These are phyloP conservation scores for Linepithema humile DNA, from an alignment of 1,140 invertebrate genomes.

Conservation along the genomic window DNA sequence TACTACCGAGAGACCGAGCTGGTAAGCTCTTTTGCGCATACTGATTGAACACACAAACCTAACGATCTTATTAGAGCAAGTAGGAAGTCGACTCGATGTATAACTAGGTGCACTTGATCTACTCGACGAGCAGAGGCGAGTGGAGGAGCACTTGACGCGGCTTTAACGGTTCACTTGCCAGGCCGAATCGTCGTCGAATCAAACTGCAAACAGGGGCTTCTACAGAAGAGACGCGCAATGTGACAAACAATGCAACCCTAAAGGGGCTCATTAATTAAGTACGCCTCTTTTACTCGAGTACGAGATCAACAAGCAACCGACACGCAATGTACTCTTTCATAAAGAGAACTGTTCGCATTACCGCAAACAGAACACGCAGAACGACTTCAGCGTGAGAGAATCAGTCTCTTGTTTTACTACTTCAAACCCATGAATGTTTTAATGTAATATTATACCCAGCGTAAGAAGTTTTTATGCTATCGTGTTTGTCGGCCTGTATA, in stretches of 20 bases:
- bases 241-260: slow-evolving; percentile 29
- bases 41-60: neutral
- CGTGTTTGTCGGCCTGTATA: neutral
- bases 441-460: neutral
- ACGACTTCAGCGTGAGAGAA: neutral
- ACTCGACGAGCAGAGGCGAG: neutral
- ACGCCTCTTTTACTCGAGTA: slow-evolving; percentile 48
- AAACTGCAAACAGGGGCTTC: slow-evolving; percentile 26
- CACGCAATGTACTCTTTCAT: neutral
- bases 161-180: slow-evolving; percentile 68
- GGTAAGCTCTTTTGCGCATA: neutral
- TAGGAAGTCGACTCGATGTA: slow-evolving; percentile 20
- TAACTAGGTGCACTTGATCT: slow-evolving; percentile 31
- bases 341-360: neutral
- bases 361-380: slow-evolving; percentile 4
- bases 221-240: slow-evolving; percentile 9
- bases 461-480: neutral
- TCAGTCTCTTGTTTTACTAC: neutral
- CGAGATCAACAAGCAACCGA: slow-evolving; percentile 13
- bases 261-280: slow-evolving; percentile 64
- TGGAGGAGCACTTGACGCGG: slow-evolving; percentile 22
- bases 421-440: slow-evolving; percentile 28
- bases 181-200: slow-evolving; percentile 53
- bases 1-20: neutral
- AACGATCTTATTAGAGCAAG: slow-evolving; percentile 36